Percentiles rank a stretch among this genome's conserved stretches.
Conservation (phyloP, 2,888 invertebrate species). For the Oegoconia quadripuncta region DNA sequence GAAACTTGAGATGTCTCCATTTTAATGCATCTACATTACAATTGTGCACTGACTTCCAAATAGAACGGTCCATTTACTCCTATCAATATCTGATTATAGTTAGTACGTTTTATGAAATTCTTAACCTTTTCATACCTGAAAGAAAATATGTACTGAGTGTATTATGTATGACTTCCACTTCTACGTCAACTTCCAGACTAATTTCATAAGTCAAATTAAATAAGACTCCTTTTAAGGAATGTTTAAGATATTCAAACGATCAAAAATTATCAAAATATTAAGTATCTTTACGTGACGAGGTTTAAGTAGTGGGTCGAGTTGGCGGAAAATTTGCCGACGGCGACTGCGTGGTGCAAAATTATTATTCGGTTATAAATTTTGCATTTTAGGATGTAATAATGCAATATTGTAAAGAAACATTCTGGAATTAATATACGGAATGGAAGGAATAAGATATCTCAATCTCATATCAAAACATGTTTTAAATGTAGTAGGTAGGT, state of each 20-base stretch:
- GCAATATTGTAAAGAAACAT: too few relatives aligned
- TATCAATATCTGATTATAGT: not conserved
- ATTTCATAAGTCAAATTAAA: too few relatives aligned
- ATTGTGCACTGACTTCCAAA: conserved; percentile 35
- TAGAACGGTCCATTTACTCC: conserved; percentile 58
- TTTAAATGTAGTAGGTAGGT: too few relatives aligned
- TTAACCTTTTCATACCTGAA: too few relatives aligned
- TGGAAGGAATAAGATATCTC: too few relatives aligned
- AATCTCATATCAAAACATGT: too few relatives aligned
- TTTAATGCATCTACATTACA: conserved; percentile 38
- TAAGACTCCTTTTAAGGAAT: too few relatives aligned
- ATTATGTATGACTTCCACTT: too few relatives aligned
- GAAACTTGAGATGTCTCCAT: conserved; percentile 61
- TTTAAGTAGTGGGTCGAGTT: not conserved
- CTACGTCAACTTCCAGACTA: too few relatives aligned
- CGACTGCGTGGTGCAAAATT: conserved; percentile 11
- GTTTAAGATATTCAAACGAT: too few relatives aligned
- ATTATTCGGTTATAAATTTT: not conserved
- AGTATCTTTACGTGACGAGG: not conserved
- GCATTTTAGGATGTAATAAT: too few relatives aligned
- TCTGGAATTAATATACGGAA: too few relatives aligned
- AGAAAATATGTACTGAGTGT: not conserved
- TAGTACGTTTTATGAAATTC: not conserved
- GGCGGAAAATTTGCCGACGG: conserved; percentile 29
- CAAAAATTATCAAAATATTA: not conserved